Evolutionary conservation across 2,888 invertebrate genomes (phyloP).

Genomic region (Eupithecia insigniata): DNA sequence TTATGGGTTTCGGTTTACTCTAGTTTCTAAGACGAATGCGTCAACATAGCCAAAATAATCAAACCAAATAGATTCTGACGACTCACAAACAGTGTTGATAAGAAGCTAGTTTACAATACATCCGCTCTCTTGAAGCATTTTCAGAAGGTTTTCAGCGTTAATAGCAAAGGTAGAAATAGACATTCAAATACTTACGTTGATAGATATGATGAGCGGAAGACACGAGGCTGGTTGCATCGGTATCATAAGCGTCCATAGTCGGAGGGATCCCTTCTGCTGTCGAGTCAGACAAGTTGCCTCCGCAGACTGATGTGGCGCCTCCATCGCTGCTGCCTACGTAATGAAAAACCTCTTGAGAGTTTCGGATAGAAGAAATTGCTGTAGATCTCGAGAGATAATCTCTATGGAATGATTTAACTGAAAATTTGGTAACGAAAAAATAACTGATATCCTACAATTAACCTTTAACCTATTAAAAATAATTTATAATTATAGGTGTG

Average conservation of each 20-base stretch:
- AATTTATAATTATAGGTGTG: no score
- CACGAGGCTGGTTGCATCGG: slow-evolving; percentile 88
- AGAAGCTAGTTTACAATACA: not conserved
- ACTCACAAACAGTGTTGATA: not conserved
- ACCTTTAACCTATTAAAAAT: no score
- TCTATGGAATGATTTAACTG: not conserved
- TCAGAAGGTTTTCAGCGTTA: not conserved
- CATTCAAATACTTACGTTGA: slow-evolving; percentile 85
- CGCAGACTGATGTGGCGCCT: slow-evolving; percentile 91
- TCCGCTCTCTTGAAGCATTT: not conserved
- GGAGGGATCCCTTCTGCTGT: slow-evolving; percentile 89
- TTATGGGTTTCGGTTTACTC: no score
- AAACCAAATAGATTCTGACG: not conserved
- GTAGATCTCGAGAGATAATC: not conserved
- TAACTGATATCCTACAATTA: no score
- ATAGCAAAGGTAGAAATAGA: not conserved
- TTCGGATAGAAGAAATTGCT: slow-evolving; percentile 22
- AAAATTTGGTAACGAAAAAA: not conserved
- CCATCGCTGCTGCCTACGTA: slow-evolving; percentile 89
- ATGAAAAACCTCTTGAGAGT: slow-evolving; percentile 34
- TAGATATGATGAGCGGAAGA: slow-evolving; percentile 89
- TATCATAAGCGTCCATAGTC: slow-evolving; percentile 87
- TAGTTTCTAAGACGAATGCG: no score
- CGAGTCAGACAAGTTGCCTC: slow-evolving; percentile 91
- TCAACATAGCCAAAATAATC: not conserved